Conservation (phyloP, 2,888 invertebrate species). For the Amphimallon solstitiale region DNA sequence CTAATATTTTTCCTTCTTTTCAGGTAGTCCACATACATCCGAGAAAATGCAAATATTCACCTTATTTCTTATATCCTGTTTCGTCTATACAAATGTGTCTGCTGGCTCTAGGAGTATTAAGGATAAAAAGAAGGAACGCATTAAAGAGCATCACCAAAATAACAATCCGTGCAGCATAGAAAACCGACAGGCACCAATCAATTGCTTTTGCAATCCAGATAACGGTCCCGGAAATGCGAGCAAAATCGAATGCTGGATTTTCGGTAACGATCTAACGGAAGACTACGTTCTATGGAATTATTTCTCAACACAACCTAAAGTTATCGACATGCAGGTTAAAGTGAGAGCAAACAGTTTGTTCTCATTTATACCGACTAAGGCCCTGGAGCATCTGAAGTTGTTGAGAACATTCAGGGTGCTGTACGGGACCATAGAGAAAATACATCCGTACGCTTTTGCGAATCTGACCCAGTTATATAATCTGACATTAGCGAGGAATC, state of each 20-base stretch:
- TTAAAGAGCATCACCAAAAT: slow-evolving; percentile 40
- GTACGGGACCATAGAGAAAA: slow-evolving; percentile 76
- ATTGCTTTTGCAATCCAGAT: slow-evolving; percentile 74
- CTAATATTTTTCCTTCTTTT: slow-evolving; percentile 13
- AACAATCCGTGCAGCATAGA: slow-evolving; percentile 51
- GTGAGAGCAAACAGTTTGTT: slow-evolving; percentile 76
- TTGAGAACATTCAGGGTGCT: slow-evolving; percentile 76
- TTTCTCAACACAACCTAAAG: slow-evolving; percentile 76
- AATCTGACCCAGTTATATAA: slow-evolving; percentile 76
- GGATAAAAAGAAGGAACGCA: slow-evolving; percentile 48
- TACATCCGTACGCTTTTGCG: slow-evolving; percentile 78
- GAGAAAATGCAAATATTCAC: slow-evolving; percentile 26
- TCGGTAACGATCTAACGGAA: slow-evolving; percentile 71
- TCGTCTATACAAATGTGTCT: neutral
- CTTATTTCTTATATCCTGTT: slow-evolving; percentile 14
- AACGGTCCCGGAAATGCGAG: slow-evolving; percentile 68
- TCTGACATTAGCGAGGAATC: slow-evolving; percentile 74
- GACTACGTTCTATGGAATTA: slow-evolving; percentile 79
- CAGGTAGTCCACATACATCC: slow-evolving; percentile 10
- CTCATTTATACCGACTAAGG: slow-evolving; percentile 77
- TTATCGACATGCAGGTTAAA: slow-evolving; percentile 77
- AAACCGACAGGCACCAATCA: slow-evolving; percentile 63
- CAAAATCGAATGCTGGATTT: slow-evolving; percentile 82
- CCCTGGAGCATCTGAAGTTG: slow-evolving; percentile 73
- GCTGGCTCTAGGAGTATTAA: slow-evolving; percentile 40